Conservation (phyloP, 2,113 vertebrate species). For the Pungitius pungitius region DNA sequence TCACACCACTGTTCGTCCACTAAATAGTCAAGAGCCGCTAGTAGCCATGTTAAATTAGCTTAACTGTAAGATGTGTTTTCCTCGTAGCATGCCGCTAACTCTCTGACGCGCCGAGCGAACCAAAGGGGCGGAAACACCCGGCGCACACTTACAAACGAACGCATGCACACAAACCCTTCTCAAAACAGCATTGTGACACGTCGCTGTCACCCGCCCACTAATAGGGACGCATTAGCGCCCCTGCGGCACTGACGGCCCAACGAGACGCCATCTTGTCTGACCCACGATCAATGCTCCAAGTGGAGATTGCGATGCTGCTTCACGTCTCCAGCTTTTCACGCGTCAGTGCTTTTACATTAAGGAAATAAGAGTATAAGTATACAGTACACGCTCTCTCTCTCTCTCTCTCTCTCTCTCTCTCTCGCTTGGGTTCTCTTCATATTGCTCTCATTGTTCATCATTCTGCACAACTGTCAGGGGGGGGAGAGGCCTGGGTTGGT, state of each 20-base stretch:
- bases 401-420: conserved; percentile 12
- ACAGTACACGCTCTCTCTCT: conserved; percentile 18
- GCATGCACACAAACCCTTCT: not conserved
- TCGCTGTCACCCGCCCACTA: conserved; percentile 15
- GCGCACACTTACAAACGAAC: conserved; percentile 3
- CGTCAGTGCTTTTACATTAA: conserved; percentile 50
- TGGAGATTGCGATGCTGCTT: conserved; percentile 42
- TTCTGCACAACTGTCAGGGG: conserved; percentile 31
- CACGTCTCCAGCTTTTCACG: conserved; percentile 43
- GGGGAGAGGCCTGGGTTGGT: conserved; percentile 19
- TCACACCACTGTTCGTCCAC: no score
- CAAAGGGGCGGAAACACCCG: not conserved
- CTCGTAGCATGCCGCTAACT: not conserved
- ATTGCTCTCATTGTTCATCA: conserved; percentile 42
- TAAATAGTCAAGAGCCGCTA: not conserved
- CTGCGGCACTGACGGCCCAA: conserved; percentile 26
- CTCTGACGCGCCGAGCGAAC: not conserved
- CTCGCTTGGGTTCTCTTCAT: not conserved
- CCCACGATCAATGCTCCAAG: conserved; percentile 45
- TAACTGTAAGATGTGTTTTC: not conserved
- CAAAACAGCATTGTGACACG: conserved; percentile 9
- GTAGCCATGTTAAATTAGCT: not conserved
- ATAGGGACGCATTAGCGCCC: conserved; percentile 31
- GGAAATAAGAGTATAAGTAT: conserved; percentile 9
- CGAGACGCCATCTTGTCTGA: conserved; percentile 22